phyloP scores from a whole-genome alignment of 2,113 vertebrate species.

The Rhombomys opimus region DNA sequence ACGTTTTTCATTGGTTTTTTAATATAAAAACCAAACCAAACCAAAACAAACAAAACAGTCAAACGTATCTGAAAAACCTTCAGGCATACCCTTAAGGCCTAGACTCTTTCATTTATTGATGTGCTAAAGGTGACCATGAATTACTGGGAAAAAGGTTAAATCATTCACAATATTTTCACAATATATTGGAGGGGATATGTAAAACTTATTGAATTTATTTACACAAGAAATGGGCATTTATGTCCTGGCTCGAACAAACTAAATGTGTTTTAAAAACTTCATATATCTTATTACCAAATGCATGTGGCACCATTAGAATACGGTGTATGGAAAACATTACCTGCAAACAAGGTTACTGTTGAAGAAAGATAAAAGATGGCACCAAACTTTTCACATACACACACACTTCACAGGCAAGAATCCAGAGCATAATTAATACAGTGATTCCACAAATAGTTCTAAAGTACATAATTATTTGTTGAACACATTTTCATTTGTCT shows the following conservation, averaged over 20 bases:
- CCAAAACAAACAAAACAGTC: neutral
- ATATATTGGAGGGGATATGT: neutral
- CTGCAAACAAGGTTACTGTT: neutral
- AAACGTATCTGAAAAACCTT: neutral
- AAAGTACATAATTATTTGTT: neutral
- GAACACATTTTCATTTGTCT: neutral
- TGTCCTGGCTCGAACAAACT: neutral
- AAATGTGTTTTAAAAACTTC: conserved; percentile 16
- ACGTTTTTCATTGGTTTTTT: neutral
- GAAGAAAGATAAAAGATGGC: neutral
- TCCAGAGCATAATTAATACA: neutral
- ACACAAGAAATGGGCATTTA: neutral
- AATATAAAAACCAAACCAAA: neutral
- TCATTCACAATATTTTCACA: conserved; percentile 20
- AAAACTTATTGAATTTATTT: neutral
- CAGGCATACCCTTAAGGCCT: neutral
- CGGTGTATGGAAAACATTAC: neutral
- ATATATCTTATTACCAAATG: neutral
- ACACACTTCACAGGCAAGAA: neutral
- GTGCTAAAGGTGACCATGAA: conserved; percentile 48
- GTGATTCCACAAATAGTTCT: conserved; percentile 26
- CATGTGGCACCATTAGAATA: neutral
- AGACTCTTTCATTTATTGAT: conserved; percentile 29
- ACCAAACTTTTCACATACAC: neutral
- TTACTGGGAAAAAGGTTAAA: conserved; percentile 65